These are phyloP conservation scores for Grammomys dolichurus DNA, from an alignment of 2,113 vertebrate species.

Conservation along the genomic window DNA sequence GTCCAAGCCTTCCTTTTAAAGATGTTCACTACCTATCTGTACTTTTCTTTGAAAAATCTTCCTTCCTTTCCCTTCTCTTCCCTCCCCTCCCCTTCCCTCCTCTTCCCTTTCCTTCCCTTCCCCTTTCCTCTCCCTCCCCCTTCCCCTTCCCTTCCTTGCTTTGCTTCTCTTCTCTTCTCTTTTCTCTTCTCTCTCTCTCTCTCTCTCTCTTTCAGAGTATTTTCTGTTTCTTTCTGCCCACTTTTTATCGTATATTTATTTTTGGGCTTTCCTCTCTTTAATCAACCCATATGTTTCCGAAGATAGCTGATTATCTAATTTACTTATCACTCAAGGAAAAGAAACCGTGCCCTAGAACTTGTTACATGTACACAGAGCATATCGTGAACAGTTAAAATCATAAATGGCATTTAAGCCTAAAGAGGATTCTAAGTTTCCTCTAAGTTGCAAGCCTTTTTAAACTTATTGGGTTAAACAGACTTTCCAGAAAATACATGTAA, in stretches of 20 bases:
- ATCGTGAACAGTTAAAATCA: neutral
- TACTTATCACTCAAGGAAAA: neutral
- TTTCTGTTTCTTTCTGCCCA: neutral
- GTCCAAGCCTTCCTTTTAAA: neutral
- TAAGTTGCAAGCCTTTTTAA: neutral
- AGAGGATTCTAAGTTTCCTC: neutral
- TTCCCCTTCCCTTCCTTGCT: too few relatives aligned
- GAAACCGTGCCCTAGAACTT: neutral
- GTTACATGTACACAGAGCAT: neutral
- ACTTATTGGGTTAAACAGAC: neutral
- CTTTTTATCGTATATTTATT: neutral
- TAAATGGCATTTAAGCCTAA: neutral
- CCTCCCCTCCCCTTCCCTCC: accelerated
- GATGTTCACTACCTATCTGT: too few relatives aligned
- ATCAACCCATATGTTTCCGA: neutral
- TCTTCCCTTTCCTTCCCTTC: accelerated
- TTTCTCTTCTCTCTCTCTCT: accelerated
- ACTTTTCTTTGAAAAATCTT: neutral
- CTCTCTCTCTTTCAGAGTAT: neutral
- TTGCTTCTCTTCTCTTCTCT: accelerated
- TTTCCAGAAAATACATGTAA: neutral
- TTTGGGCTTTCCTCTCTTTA: neutral
- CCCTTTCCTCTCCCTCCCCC: too few relatives aligned
- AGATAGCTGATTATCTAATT: neutral
- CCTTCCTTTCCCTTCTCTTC: neutral